phyloP scores from a whole-genome alignment of 92 coral and sea anemone species.

The Blastomussa wellsi region DNA sequence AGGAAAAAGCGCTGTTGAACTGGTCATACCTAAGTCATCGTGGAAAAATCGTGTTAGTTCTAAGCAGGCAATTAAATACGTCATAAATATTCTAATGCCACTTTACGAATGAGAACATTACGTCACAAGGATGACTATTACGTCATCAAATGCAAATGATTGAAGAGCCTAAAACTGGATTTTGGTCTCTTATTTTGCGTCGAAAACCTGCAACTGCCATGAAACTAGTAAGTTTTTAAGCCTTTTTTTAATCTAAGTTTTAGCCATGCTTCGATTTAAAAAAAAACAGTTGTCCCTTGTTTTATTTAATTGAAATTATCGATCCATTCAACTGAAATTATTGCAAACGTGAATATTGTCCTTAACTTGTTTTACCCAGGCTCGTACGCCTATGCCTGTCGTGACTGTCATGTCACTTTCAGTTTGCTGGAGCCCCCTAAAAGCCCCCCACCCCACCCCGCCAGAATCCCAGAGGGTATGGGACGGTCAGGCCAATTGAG shows the following conservation, averaged over 20 bases:
- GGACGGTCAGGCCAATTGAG: no score
- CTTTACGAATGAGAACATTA: not conserved
- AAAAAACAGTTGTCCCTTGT: no score
- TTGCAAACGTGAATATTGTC: no score
- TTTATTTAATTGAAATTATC: no score
- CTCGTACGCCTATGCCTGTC: no score
- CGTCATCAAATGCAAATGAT: not conserved
- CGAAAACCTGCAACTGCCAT: not conserved
- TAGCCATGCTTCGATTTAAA: not conserved
- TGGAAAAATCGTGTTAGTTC: not conserved
- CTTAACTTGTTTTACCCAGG: no score
- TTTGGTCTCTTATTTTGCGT: not conserved
- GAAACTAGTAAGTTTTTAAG: not conserved
- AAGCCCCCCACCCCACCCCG: no score
- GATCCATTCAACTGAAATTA: no score
- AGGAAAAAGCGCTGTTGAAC: not conserved
- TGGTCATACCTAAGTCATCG: not conserved
- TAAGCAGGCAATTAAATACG: not conserved
- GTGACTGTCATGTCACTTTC: no score
- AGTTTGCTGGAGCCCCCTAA: no score
- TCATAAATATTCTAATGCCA: constrained; percentile 1
- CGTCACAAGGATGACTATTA: not conserved
- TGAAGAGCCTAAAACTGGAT: not conserved
- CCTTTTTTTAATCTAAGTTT: not conserved
- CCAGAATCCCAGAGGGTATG: no score